Base-by-base conservation (phyloP, 2,888 invertebrate genomes). In the Antheraea yamamai region DNA sequence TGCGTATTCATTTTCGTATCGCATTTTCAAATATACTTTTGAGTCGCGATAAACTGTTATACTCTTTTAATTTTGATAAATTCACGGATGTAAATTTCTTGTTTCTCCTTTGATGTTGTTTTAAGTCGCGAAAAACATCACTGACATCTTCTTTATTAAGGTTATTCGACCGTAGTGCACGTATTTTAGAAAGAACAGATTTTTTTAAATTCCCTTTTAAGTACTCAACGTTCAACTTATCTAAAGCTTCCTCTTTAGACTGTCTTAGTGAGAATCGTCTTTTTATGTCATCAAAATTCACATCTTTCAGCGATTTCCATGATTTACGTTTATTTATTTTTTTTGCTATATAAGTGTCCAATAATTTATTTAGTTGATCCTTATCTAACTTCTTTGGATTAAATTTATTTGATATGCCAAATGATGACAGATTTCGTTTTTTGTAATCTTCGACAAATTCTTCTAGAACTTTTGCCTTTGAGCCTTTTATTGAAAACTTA, bases 161-260 rank as follows among this genome's bases (percentile, higher is more conserved):
- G 61, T 61, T 61, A 66, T 83, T 83, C 7, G 52, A 75, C 30
- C 82, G 78, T 74, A 81, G 79, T 78, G 81, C 85, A 1, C 80
- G 77, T 77, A 80, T 82, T 23, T 79, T 77, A 70, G 83, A 81
- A 75, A 84, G 18, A 4, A 78, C 80, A 58, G 83, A 79, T 73
- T 83, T 75, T 12, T 84, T 81, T 4, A 87, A 68, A 64, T 78
- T 80, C 35, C 84, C 85, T 75, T 74, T 78, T 75, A 84, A 83
- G 73, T 84, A 85, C 74, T 87, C 86, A 23, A 79, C 77, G 4
- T 87, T 73, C 78, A 89, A 83, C 47, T 77, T 79, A 72, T 85
- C 80, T 20, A 89, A 81, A 74, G 85, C 39, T 72, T 78, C 80
- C 4, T 78, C 80, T 76, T 85, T 83, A 26, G 84, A 81, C 23